Evolutionary conservation across 2,888 invertebrate genomes (phyloP), one percentile per base, ranked within the genome.

Genomic region (Tenthredo distinguenda): DNA sequence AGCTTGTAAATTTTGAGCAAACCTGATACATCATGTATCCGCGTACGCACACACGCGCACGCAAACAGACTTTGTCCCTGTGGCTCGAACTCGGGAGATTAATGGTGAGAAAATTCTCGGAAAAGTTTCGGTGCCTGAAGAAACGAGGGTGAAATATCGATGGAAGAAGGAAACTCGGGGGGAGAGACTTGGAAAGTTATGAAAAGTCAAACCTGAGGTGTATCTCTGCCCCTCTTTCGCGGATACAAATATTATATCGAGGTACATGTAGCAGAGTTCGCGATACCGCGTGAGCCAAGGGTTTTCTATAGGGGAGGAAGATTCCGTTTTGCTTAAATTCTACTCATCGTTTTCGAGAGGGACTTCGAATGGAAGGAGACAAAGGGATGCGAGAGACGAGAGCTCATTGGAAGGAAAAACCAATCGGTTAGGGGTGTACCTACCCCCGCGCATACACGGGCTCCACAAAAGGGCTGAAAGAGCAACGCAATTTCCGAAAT

Each of bases 401-500:
- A 55, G 55, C n/a, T 55, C 7, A 0, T 6, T n/a, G 7, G 71
- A n/a, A 18, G 34, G 71, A 72, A 40, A 72, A 37, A n/a, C n/a
- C 34, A 37, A 37, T 72, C 34, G n/a, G 34, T 15, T n/a, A 40
- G 40, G 21, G 40, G 21, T 72, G 18, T n/a, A 40, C n/a, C n/a
- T 40, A 62, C 26, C 21, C 9, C 58, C 9, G 18, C 10, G 12
- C 26, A 62, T 40, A n/a, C 5, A 37, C 37, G 40, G 18, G 34
- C 9, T 3, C 10, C 71, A 40, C n/a, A 40, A 72, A 34, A 72
- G 40, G 18, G n/a, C 43, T 50, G 84, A 84, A 72, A 74, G 43
- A 74, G 72, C 40, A 50, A 62, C 34, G 71, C 81, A 85, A 85
- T 65, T 62, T 65, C 71, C 50, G 71, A 85, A 62, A 79, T 58